Percentiles rank a stretch among this genome's conserved stretches.
Evolutionary conservation across 2,797 vertebrate genomes (phyloP).

Genomic region (Fundulus diaphanus): DNA sequence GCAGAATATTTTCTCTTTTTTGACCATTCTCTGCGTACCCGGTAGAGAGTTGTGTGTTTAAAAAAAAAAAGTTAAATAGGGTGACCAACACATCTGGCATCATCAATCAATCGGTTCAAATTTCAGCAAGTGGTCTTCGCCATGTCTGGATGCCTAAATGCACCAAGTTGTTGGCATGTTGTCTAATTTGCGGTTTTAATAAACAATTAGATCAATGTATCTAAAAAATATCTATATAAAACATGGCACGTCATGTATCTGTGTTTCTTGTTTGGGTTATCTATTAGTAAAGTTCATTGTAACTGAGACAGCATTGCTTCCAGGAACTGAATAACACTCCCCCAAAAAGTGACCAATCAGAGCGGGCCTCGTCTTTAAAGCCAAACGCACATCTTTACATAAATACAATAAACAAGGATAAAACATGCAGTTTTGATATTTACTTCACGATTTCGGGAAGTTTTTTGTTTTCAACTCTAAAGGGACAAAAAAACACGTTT

Average conservation of each 20-base stretch:
- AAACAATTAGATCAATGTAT: not conserved
- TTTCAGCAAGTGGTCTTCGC: too few relatives aligned
- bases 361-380: not conserved
- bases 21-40: too few relatives aligned
- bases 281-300: not conserved
- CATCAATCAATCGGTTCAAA: too few relatives aligned
- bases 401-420: not conserved
- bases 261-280: not conserved
- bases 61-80: too few relatives aligned
- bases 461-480: not conserved
- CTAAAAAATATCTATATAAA: not conserved
- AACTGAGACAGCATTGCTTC: slow-evolving; percentile 2
- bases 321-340: slow-evolving; percentile 46
- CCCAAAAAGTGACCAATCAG: slow-evolving; percentile 61
- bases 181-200: not conserved
- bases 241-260: not conserved
- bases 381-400: slow-evolving; percentile 18
- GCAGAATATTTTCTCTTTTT: too few relatives aligned
- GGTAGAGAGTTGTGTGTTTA: too few relatives aligned
- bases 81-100: too few relatives aligned
- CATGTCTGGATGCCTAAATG: too few relatives aligned
- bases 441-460: fast-evolving
- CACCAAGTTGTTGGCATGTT: not conserved
- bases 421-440: not conserved
- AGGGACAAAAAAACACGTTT: fast-evolving